Evolutionary conservation across 2,797 vertebrate genomes (phyloP), one percentile per base, ranked within the genome.

Genomic region (Podargus strigoides): DNA sequence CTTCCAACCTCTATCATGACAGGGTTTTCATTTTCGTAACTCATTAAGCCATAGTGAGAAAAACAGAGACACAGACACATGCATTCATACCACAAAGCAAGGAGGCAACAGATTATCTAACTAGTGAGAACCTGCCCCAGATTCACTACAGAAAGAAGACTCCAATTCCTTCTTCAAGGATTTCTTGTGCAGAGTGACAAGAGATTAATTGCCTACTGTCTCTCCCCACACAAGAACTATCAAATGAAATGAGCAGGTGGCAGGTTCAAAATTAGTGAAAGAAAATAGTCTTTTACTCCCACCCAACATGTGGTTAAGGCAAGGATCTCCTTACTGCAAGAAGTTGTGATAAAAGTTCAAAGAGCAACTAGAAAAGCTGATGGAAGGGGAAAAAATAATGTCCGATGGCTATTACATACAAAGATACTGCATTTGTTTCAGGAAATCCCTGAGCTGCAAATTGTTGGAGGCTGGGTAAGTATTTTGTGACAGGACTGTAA

Each of bases 391-490:
- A 49, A 34, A 44, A 36, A 73, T 12, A n/a, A n/a, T 7, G 15
- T 50, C 8, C 42, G 34, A 12, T 21, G 12, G 64, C 7, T 87
- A 27, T 30, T 62, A n/a, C 4, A 28, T 5, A 82, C 13, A 47
- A 30, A 0, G 0, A 3, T 13, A 79, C 5, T 4, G 64, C 7
- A 8, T 21, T 11, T 62, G 15, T 7, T 50, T 76, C 42, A 82
- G 42, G 46, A 89, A 89, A 92, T 37, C 22, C 22, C 36, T 36
- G 47, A 89, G 28, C 44, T 68, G 14, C 3, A 88, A 70, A 30
- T 20, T 84, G 19, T 24, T 72, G 20, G 27, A 74, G 21, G 4
- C 3, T 80, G 37, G 56, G 17, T 53, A 68, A 83, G 47, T 76
- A 79, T 44, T 90, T 81, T 66, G 21, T 85, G 66, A 69, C 73